These are phyloP conservation scores for Muschampia plurimacula DNA, from an alignment of 2,888 invertebrate genomes.

Conservation along the genomic window DNA sequence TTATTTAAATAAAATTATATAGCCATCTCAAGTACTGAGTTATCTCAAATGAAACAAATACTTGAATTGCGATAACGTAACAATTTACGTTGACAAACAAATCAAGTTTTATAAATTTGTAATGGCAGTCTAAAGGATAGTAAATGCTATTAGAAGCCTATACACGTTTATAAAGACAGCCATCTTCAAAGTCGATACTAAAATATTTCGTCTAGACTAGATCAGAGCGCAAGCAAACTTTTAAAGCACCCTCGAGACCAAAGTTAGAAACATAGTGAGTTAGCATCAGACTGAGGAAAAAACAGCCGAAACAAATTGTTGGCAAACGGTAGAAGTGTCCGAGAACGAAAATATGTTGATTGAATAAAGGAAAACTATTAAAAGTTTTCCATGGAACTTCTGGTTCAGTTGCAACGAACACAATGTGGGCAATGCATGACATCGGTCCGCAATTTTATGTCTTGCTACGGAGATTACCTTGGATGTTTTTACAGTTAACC, in stretches of 20 bases:
- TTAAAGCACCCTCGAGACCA: slow-evolving; percentile 71
- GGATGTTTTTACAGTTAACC: no score
- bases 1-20: no score
- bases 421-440: slow-evolving; percentile 65
- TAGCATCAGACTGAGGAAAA: slow-evolving; percentile 68
- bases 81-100: not conserved
- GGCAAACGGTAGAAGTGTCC: slow-evolving; percentile 81
- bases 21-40: no score
- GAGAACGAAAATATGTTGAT: slow-evolving; percentile 84
- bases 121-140: slow-evolving; percentile 3
- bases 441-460: slow-evolving; percentile 14
- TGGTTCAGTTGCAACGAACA: slow-evolving; percentile 69
- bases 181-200: slow-evolving; percentile 50
- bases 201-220: slow-evolving; percentile 70
- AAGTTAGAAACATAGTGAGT: slow-evolving; percentile 69
- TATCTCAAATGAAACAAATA: no score
- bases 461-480: slow-evolving; percentile 15
- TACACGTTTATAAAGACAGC: slow-evolving; percentile 30
- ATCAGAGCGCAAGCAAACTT: slow-evolving; percentile 63
- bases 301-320: slow-evolving; percentile 81
- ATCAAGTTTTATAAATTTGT: not conserved
- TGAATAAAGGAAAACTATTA: slow-evolving; percentile 85
- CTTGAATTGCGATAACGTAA: no score
- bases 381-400: slow-evolving; percentile 76
- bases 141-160: slow-evolving; percentile 14